These are phyloP conservation scores for Metaphire vulgaris DNA, from an alignment of 1,140 invertebrate species.

Conservation along the genomic window DNA sequence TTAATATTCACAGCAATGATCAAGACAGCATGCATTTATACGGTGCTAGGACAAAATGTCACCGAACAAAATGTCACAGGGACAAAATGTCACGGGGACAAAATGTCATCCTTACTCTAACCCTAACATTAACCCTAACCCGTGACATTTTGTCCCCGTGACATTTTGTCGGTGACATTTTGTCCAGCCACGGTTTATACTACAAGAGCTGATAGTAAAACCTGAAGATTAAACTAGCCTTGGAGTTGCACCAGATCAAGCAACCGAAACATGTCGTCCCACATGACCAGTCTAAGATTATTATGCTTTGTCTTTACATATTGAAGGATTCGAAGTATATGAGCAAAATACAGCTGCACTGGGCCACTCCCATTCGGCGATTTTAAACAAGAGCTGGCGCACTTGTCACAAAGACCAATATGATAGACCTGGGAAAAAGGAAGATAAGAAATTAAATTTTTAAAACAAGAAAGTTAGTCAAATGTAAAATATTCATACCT, in stretches of 20 bases:
- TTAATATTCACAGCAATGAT: too few species aligned
- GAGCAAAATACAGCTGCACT: conserved; percentile 54
- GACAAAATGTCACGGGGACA: too few species aligned
- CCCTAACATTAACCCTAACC: too few species aligned
- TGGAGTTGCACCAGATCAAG: conserved; percentile 53
- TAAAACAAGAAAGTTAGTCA: background rate
- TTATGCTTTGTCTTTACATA: conserved; percentile 53
- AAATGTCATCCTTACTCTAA: too few species aligned
- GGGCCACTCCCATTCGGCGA: background rate
- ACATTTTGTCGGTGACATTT: too few species aligned
- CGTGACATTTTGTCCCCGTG: too few species aligned
- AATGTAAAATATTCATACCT: background rate
- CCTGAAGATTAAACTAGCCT: conserved; percentile 12
- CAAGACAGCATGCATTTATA: too few species aligned
- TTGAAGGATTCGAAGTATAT: conserved; percentile 51
- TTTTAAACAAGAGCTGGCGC: conserved; percentile 46
- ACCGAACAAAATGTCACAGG: too few species aligned
- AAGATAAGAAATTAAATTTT: conserved; percentile 9
- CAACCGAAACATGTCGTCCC: conserved; percentile 88
- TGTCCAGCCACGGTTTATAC: too few species aligned
- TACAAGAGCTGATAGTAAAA: too few species aligned
- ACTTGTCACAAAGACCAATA: conserved; percentile 70
- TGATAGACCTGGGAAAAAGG: conserved; percentile 53
- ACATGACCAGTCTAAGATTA: conserved; percentile 68
- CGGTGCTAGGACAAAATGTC: too few species aligned